Base-by-base conservation (phyloP, 2,797 vertebrate genomes). In the Galaxias olidus region DNA sequence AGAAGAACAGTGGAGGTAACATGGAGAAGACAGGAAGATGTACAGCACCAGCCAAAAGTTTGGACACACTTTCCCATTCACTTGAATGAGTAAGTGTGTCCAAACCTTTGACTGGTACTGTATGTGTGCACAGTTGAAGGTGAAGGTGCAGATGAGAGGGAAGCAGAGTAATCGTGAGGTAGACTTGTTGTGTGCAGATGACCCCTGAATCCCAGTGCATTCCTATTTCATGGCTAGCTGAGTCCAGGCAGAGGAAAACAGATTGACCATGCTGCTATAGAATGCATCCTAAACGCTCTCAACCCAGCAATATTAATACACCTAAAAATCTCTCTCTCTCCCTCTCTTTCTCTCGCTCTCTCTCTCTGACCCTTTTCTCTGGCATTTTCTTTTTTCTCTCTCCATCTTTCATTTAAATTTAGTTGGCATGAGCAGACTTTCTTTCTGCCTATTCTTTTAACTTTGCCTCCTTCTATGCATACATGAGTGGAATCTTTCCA, bases 401-500 rank as follows among this genome's bases (percentile, higher is more conserved):
- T 30, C 30, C 30, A 30, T 30, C 30, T 30, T 30, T 30, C 30
- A 6, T 30, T 30, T 30, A 3, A 30, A n/a, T 30, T 30, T 30
- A 2, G 2, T 6, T 30, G 30, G 6, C 30, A 30, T 6, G 30
- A 30, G 30, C 2, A 30, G 30, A 30, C 30, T 20, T 67, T 58
- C n/a, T n/a, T n/a, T n/a, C n/a, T n/a, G n/a, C n/a, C 13, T 44
- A 40, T 45, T 7, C 44, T 47, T 1, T 42, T 41, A 53, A 17
- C 47, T 51, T 47, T 12, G 8, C 20, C 15, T 30, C 30, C 6
- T 30, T 30, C 17, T 9, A 18, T 53, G 45, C 47, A 18, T 48
- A 19, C 9, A 17, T 61, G 59, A 70, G 54, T 56, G 42, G 46
- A 47, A 45, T 47, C 59, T 61, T 51, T 69, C 48, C 9, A 17